These are phyloP conservation scores for Rostratula benghalensis DNA, from an alignment of 2,113 vertebrate species.

Conservation along the genomic window DNA sequence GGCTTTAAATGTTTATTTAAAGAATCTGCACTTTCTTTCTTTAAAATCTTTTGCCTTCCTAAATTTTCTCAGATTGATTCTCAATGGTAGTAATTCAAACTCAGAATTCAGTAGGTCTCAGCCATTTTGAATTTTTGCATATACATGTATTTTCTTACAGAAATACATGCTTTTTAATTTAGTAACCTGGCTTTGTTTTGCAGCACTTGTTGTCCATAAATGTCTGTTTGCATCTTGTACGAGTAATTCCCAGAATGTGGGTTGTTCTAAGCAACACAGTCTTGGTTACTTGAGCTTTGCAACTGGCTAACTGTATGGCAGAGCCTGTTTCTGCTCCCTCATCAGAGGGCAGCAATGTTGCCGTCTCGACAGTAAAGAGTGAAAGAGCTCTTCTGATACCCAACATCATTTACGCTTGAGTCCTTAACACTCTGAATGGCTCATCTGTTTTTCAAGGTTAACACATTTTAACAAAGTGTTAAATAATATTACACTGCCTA, in stretches of 20 bases:
- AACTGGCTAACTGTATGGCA: background rate
- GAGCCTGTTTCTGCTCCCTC: background rate
- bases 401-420: background rate
- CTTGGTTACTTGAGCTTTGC: background rate
- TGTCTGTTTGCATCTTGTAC: background rate
- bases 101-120: background rate
- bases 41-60: background rate
- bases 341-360: background rate
- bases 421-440: background rate
- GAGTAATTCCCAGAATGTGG: background rate
- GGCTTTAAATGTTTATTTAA: background rate
- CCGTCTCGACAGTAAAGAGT: background rate
- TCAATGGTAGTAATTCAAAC: background rate
- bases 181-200: background rate
- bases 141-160: background rate
- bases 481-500: background rate
- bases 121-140: background rate
- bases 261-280: background rate
- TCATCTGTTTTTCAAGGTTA: background rate
- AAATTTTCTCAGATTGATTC: background rate
- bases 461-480: background rate
- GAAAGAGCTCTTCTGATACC: background rate
- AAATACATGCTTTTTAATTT: background rate
- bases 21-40: background rate
- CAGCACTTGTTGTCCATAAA: background rate